Conservation (phyloP, 37 sponge, comb jelly and placozoan species). For the Geodia barretti region DNA sequence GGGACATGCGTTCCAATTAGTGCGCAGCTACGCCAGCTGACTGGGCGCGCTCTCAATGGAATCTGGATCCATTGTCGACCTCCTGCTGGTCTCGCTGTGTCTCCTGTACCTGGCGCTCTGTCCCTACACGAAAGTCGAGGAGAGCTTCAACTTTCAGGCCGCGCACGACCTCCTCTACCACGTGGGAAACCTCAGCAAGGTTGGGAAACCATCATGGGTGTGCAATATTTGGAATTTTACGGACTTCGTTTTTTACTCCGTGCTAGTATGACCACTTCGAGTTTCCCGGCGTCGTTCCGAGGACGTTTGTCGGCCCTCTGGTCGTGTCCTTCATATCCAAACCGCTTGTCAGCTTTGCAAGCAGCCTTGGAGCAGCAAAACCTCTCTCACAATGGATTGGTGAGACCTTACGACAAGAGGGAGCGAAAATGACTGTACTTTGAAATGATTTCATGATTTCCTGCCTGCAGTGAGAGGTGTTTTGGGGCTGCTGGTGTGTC, state of each 20-base stretch:
- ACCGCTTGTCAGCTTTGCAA: constrained; percentile 60
- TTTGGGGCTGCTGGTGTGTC: constrained; percentile 75
- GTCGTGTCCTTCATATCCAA: constrained; percentile 41
- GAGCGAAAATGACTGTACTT: too few species aligned
- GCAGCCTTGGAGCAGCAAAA: constrained; percentile 31
- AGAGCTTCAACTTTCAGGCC: constrained; percentile 99
- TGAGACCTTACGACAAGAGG: constrained; percentile 21
- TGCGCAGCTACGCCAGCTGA: too few species aligned
- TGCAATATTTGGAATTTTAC: constrained; percentile 8
- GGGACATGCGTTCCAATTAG: too few species aligned
- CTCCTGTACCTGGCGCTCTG: constrained; percentile 63
- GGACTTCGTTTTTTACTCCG: too few species aligned
- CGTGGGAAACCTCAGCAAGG: constrained; percentile 69
- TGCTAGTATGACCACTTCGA: constrained; percentile 92
- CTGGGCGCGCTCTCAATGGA: too few species aligned
- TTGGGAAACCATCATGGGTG: constrained; percentile 18
- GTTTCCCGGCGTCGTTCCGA: constrained; percentile 93
- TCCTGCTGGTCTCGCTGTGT: constrained; percentile 30
- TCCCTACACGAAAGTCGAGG: constrained; percentile 98
- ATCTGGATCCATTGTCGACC: too few species aligned
- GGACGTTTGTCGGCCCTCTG: constrained; percentile 90
- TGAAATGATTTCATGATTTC: constrained; percentile 11
- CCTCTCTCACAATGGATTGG: constrained; percentile 75
- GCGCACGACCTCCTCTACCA: constrained; percentile 95
- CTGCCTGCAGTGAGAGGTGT: constrained; percentile 64